phyloP scores from a whole-genome alignment of 37 sponge, comb jelly and placozoan genomes.

The Sycon ciliatum region DNA sequence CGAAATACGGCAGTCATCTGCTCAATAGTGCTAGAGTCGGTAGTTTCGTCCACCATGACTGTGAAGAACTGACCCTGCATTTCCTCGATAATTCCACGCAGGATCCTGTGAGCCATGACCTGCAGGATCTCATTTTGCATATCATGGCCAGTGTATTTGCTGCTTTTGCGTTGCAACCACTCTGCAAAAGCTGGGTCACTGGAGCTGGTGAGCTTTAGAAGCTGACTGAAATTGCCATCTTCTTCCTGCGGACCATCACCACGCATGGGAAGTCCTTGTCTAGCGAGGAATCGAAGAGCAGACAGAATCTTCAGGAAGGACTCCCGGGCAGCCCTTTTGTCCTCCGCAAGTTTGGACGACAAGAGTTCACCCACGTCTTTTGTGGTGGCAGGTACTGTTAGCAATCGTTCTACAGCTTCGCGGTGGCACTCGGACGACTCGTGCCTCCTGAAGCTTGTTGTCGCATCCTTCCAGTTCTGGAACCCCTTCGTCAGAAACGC shows the following conservation, averaged over 20 bases:
- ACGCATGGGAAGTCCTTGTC: no score
- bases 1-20: constrained; percentile 40
- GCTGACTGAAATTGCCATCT: background rate
- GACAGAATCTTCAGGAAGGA: no score
- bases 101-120: constrained; percentile 9
- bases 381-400: no score
- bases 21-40: constrained; percentile 41
- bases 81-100: background rate
- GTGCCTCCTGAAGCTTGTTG: no score
- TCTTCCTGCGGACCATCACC: constrained; percentile 11
- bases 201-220: background rate
- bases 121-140: background rate
- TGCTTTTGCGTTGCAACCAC: background rate
- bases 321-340: no score
- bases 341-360: no score
- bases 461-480: no score
- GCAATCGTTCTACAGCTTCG: no score
- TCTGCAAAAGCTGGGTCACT: background rate
- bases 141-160: background rate
- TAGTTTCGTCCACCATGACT: constrained; percentile 52
- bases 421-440: no score
- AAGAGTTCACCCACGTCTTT: no score
- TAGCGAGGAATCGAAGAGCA: no score
- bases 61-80: constrained; percentile 13
- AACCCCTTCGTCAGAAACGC: no score